A percentile compares a stretch with the other conserved stretches of the same genome.
These are phyloP conservation scores for Tenthredo livida DNA, from an alignment of 2,888 invertebrate genomes.

Conservation along the genomic window DNA sequence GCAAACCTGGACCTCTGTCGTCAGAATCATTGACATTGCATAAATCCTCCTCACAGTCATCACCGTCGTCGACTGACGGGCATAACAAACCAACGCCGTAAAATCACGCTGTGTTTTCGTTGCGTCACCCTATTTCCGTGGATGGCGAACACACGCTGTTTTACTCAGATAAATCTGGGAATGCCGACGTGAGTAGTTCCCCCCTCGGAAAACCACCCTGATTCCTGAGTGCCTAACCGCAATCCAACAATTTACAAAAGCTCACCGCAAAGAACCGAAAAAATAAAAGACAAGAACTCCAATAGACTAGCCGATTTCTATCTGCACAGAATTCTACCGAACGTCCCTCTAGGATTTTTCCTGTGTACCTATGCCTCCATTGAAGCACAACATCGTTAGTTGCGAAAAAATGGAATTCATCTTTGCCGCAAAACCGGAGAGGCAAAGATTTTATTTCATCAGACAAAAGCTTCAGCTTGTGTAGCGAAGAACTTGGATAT, in stretches of 20 bases:
- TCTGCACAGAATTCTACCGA: background rate
- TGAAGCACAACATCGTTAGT: background rate
- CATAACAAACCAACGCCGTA: constrained; percentile 50
- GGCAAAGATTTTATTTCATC: background rate
- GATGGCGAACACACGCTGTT: constrained; percentile 42
- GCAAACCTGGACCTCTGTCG: constrained; percentile 23
- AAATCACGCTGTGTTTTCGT: constrained; percentile 44
- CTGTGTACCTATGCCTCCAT: background rate
- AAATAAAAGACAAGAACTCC: background rate
- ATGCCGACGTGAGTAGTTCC: constrained; percentile 22
- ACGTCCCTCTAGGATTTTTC: background rate
- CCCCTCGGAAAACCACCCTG: background rate
- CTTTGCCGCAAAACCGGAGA: background rate
- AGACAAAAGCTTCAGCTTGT: background rate
- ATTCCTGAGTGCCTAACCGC: constrained; percentile 7
- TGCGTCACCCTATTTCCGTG: constrained; percentile 44
- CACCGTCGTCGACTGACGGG: constrained; percentile 38
- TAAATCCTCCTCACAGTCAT: constrained; percentile 41
- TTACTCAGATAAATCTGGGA: constrained; percentile 32
- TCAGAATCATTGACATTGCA: constrained; percentile 55
- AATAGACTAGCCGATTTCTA: background rate
- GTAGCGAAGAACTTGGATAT: background rate
- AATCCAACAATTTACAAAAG: background rate
- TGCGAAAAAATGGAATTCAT: background rate
- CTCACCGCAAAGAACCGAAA: background rate